A percentile compares a stretch with the other conserved stretches of the same genome.
Conservation (phyloP, 2,113 vertebrate genomes). For the Rhinichthys klamathensis region DNA sequence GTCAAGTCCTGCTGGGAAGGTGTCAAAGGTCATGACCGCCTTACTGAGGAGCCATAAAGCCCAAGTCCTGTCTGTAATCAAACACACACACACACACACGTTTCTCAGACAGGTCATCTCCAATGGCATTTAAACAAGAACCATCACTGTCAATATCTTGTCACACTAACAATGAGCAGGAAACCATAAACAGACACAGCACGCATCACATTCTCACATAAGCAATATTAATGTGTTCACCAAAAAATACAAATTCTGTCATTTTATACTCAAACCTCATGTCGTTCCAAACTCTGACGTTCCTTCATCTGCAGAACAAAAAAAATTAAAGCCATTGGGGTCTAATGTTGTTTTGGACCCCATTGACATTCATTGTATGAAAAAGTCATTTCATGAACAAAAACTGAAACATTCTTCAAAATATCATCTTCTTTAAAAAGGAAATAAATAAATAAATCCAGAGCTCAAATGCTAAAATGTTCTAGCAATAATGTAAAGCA, state of each 20-base stretch:
- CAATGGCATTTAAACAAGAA: background rate
- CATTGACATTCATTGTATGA: background rate
- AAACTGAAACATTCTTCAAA: too few species aligned
- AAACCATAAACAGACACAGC: constrained; percentile 73
- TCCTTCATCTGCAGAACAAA: background rate
- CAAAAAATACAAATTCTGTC: background rate
- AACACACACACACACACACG: constrained; percentile 41
- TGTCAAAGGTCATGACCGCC: constrained; percentile 54
- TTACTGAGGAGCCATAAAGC: constrained; percentile 49
- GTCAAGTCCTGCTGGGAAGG: constrained; percentile 46
- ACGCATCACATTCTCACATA: constrained; percentile 44
- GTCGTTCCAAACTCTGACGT: background rate
- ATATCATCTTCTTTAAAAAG: too few species aligned
- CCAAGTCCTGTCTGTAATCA: constrained; percentile 52
- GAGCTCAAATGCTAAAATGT: background rate
- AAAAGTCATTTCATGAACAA: background rate
- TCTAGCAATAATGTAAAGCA: background rate
- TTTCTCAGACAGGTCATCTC: background rate
- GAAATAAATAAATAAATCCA: background rate
- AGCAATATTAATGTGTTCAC: background rate
- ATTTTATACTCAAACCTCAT: background rate
- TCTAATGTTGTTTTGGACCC: background rate
- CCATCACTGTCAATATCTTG: constrained; percentile 66
- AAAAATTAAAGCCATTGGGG: background rate
- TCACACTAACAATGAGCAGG: constrained; percentile 69